A percentile compares a stretch with the other conserved stretches of the same genome.
Conservation (phyloP, 2,797 vertebrate species). For the Myotis findleyi region DNA sequence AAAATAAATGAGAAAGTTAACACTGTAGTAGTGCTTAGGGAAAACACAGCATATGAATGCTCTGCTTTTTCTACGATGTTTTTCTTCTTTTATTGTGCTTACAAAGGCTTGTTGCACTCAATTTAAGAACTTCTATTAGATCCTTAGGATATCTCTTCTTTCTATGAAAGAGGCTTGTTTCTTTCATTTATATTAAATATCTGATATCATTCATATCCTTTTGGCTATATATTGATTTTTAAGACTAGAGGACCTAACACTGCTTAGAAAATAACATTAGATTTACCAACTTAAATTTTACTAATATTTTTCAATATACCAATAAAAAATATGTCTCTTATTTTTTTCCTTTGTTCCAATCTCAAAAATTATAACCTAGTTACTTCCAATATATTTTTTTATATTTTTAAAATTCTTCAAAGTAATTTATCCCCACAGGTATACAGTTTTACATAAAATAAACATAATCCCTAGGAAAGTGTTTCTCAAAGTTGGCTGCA, state of each 20-base stretch:
- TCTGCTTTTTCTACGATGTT: not conserved
- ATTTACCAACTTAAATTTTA: not conserved
- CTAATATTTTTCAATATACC: not conserved
- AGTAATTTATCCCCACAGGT: not conserved
- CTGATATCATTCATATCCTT: not conserved
- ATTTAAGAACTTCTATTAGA: slow-evolving; percentile 35
- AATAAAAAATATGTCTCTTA: not conserved
- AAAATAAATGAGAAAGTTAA: not conserved
- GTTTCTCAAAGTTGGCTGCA: not conserved
- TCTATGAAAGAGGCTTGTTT: not conserved
- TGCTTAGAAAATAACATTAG: slow-evolving; percentile 25
- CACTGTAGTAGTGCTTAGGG: not conserved
- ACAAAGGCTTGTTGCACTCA: not conserved
- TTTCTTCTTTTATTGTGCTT: slow-evolving; percentile 4
- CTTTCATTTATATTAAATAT: not conserved
- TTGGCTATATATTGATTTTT: not conserved
- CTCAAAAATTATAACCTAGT: not conserved
- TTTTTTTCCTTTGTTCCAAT: slow-evolving; percentile 12
- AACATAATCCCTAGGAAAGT: not conserved
- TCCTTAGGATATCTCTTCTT: not conserved
- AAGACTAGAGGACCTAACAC: not conserved
- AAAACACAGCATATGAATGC: not conserved
- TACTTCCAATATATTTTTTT: slow-evolving; percentile 36
- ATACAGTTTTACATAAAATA: slow-evolving; percentile 5
- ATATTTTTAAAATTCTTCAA: slow-evolving; percentile 13